Base-by-base conservation (phyloP, 1,140 invertebrate genomes). In the Orussus abietinus region DNA sequence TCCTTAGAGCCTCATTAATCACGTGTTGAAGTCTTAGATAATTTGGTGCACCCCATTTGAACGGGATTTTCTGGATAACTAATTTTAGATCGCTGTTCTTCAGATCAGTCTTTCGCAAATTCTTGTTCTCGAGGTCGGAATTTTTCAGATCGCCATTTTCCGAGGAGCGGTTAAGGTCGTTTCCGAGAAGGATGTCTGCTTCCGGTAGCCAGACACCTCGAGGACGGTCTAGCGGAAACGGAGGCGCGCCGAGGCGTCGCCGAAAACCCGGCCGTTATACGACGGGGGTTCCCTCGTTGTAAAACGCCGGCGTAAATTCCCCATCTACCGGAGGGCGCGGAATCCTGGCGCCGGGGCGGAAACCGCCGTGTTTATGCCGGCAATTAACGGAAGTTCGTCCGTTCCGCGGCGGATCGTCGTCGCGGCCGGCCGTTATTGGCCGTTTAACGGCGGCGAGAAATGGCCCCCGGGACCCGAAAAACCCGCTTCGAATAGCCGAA, bases 331-430 rank as follows among this genome's bases (percentile, higher is more conserved):
- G 15, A 39, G 26, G 15, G 22, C 2, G 26, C 17, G 26, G 22
- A 17, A 42, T 29, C 25, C 46, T 51, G 51, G 56, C 56, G 55
- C 54, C 56, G 33, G 12, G 14, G 42, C 28, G 55, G 56, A 57
- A 55, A 57, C 52, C 44, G 30, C 37, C 32, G 40, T 53, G 55
- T 59, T 57, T 55, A 57, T 57, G 53, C 49, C 55, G 52, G 45
- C 55, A 59, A 59, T 59, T 59, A 59, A 59, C 55, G n/a, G n/a
- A 57, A 57, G 55, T 59, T 57, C 40, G n/a, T n/a, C n/a, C n/a
- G n/a, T n/a, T n/a, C n/a, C n/a, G n/a, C n/a, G n/a, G 49, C 22
- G 35, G 42, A 29, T 40, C 30, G 29, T 11, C 29, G 32, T 36
- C 11, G 47, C 30, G 29, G 15, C 36, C n/a, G 42, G 39, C 49